These are phyloP conservation scores for Agriopis leucophaearia DNA, from an alignment of 2,888 invertebrate genomes.

Conservation along the genomic window DNA sequence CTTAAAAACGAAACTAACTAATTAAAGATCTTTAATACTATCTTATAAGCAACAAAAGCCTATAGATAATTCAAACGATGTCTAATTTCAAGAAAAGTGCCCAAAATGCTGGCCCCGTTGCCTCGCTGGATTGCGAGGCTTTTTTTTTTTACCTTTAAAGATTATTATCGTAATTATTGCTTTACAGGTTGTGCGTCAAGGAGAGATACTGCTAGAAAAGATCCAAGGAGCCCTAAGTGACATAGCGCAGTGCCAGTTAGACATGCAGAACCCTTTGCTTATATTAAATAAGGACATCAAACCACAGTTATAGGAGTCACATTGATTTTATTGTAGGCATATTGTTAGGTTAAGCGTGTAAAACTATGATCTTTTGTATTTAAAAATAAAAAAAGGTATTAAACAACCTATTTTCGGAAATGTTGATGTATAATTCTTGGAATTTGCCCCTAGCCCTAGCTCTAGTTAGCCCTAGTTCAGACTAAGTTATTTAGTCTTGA, in stretches of 20 bases:
- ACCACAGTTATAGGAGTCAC: slow-evolving; percentile 73
- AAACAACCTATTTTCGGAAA: background rate
- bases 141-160: too few relatives aligned
- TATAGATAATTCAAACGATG: too few relatives aligned
- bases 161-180: background rate
- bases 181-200: slow-evolving; percentile 91
- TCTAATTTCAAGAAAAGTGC: too few relatives aligned
- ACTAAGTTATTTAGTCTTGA: too few relatives aligned
- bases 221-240: slow-evolving; percentile 97
- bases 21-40: too few relatives aligned
- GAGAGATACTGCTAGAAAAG: slow-evolving; percentile 94
- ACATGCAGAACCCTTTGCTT: slow-evolving; percentile 91
- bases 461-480: too few relatives aligned
- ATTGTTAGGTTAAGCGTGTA: slow-evolving; percentile 7
- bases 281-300: slow-evolving; percentile 78
- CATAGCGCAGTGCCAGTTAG: slow-evolving; percentile 96
- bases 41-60: too few relatives aligned
- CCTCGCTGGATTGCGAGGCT: too few relatives aligned
- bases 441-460: too few relatives aligned
- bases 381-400: background rate
- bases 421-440: background rate
- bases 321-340: background rate
- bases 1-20: too few relatives aligned
- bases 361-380: slow-evolving; percentile 15
- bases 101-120: too few relatives aligned